Evolutionary conservation across 2,797 vertebrate genomes (phyloP).

Genomic region (Myoxocephalus aenaeus): DNA sequence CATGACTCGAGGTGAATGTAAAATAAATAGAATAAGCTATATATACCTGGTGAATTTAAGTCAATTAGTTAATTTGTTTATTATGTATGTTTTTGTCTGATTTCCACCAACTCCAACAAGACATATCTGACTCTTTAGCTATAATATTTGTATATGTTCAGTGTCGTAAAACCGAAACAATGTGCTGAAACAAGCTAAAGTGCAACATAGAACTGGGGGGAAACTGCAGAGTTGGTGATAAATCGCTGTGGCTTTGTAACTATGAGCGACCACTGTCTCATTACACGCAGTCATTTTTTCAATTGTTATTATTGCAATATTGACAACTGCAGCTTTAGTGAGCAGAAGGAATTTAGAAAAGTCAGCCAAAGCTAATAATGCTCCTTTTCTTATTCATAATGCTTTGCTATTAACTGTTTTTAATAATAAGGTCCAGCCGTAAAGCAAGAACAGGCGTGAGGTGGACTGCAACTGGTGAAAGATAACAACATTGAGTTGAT

Average conservation of each 20-base stretch:
- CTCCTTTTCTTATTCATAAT: not conserved
- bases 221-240: not conserved
- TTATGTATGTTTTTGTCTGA: too few species aligned
- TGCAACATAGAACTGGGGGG: not conserved
- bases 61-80: not conserved
- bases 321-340: not conserved
- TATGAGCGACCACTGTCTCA: not conserved
- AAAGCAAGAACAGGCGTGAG: not conserved
- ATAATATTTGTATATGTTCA: not conserved
- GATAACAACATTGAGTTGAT: constrained; percentile 47
- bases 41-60: not conserved
- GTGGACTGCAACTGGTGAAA: constrained; percentile 35
- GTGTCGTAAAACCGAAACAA: not conserved
- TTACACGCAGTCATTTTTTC: not conserved
- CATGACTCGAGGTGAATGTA: not conserved
- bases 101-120: not conserved
- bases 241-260: not conserved
- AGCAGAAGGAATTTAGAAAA: not conserved
- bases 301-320: not conserved
- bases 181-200: not conserved
- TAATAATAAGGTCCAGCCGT: not conserved
- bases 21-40: too few species aligned
- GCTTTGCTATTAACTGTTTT: not conserved
- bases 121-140: not conserved
- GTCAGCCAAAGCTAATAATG: not conserved